Percentiles rank a stretch among this genome's conserved stretches.
Evolutionary conservation across 1,140 invertebrate species (phyloP).

Genomic region (Atta colombica): DNA sequence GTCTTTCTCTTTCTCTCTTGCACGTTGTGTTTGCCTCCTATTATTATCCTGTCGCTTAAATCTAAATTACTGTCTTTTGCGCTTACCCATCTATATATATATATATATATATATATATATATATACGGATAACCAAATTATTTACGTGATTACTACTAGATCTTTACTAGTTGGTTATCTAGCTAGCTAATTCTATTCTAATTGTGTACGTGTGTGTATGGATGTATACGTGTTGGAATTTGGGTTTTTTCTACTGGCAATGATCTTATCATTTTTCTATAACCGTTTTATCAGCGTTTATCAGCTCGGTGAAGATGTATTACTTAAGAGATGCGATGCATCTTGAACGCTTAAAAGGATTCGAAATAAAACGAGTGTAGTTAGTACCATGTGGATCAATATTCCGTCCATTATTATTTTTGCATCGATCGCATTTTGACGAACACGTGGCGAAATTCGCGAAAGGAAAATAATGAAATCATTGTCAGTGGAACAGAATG

Average conservation of each 20-base stretch:
- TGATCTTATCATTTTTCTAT: conserved; percentile 57
- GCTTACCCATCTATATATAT: conserved; percentile 61
- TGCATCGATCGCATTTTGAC: background rate
- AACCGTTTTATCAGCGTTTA: background rate
- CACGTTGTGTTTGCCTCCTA: conserved; percentile 58
- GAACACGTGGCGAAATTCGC: background rate
- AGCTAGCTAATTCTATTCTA: conserved; percentile 72
- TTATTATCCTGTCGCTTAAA: conserved; percentile 53
- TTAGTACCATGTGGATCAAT: conserved; percentile 38
- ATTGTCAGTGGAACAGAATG: conserved; percentile 43
- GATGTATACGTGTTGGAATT: conserved; percentile 46
- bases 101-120: too few relatives aligned
- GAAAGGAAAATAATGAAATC: conserved; percentile 58
- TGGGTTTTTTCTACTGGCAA: conserved; percentile 53
- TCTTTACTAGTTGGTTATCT: conserved; percentile 73
- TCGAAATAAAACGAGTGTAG: conserved; percentile 14
- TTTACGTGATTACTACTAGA: conserved; percentile 72
- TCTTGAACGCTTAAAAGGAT: background rate
- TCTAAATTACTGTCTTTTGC: conserved; percentile 70
- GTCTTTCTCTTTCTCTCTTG: conserved; percentile 58
- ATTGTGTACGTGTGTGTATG: background rate
- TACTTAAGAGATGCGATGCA: background rate
- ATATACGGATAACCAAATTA: conserved; percentile 69
- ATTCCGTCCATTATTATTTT: background rate
- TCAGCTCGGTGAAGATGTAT: background rate